Evolutionary conservation across 2,797 vertebrate genomes (phyloP), one percentile per base, ranked within the genome.

Genomic region (Eulemur mongoz): DNA sequence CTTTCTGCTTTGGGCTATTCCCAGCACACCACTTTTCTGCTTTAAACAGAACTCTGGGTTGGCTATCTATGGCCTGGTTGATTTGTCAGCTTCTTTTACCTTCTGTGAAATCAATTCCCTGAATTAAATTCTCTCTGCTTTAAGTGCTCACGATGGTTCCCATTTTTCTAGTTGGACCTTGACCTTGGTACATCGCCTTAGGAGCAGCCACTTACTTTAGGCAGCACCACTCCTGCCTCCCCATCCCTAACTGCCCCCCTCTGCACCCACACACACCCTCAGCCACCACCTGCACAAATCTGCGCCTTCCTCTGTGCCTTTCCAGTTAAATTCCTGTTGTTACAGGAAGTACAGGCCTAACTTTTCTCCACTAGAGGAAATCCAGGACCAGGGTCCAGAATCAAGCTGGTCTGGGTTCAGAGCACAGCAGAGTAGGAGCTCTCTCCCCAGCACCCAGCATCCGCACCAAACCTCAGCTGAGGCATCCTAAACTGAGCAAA

Each of bases 281-380:
- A 50, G 40, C 12, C 11, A 82, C 27, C 18, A 67, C 48, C 23
- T 48, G 40, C 50, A 73, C 4, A 73, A 35, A 59, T 25, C 50
- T 27, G n/a, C 22, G 23, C 25, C 40, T 48, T 69, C 45, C 10
- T 61, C 86, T 82, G 25, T 80, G 11, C 25, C 54, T 82, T 45
- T 80, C 63, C 57, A 89, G n/a, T 75, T 80, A 63, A 45, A 83
- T 18, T 63, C 38, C 50, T 86, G 40, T 50, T 20, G 38, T 45
- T 50, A 13, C 50, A 89, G 43, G 15, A 65, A 88, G 15, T 57
- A 23, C 18, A 80, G 9, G 6, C 70, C 57, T 38, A 52, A 61
- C 38, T 93, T 83, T 61, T 38, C 40, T 90, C 52, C 52, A 80
- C 40, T 23, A 92, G 18, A 95, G 10, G 52, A 92, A 93, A 83